A percentile compares a stretch with the other conserved stretches of the same genome.
These are phyloP conservation scores for Corythornis cristatus DNA, from an alignment of 2,113 vertebrate species.

Conservation along the genomic window DNA sequence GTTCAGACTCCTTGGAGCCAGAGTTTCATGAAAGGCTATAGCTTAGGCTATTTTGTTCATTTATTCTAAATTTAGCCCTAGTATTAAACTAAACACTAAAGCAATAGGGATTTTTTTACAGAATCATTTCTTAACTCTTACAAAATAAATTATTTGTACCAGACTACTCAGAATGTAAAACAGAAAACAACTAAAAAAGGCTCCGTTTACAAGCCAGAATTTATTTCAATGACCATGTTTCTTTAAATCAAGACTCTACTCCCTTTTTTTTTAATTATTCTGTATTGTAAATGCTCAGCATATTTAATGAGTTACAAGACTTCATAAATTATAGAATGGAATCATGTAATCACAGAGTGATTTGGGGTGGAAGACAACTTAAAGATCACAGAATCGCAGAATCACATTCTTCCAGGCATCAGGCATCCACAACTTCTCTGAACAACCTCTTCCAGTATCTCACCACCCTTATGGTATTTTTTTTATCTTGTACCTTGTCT, in stretches of 20 bases:
- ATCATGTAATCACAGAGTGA: not conserved
- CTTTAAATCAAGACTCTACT: not conserved
- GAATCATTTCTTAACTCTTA: not conserved
- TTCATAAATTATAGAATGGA: not conserved
- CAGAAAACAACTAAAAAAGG: not conserved
- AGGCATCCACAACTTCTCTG: not conserved
- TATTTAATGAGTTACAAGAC: not conserved
- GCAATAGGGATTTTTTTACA: not conserved
- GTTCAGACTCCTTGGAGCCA: slow-evolving; percentile 17
- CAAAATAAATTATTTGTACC: not conserved
- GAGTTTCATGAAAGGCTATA: not conserved
- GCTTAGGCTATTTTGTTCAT: not conserved
- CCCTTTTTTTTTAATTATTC: not conserved
- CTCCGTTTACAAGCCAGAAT: not conserved
- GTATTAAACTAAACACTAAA: slow-evolving; percentile 7
- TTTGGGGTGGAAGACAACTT: not conserved
- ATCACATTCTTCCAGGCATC: not conserved
- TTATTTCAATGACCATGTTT: not conserved
- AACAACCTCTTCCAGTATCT: not conserved
- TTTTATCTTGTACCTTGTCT: not conserved
- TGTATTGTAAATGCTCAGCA: not conserved
- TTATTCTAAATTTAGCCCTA: slow-evolving; percentile 29
- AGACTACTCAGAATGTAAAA: not conserved
- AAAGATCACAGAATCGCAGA: not conserved
- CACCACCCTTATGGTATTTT: not conserved